Evolutionary conservation across 64 coral and sea anemone genomes (phyloP).

Genomic region (Trachythela sp.): DNA sequence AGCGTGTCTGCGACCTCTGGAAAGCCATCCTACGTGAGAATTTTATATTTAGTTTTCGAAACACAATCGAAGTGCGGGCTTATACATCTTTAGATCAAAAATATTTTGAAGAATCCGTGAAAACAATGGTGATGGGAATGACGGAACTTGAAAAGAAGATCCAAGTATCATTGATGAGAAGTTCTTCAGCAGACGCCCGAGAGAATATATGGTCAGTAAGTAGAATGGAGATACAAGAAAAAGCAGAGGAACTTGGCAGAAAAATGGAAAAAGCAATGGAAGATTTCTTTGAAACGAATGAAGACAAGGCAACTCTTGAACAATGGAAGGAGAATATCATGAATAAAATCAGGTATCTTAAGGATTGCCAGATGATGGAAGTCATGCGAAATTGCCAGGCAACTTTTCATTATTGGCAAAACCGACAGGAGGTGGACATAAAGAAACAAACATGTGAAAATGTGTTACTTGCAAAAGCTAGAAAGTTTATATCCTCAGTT

Average conservation of each 20-base stretch:
- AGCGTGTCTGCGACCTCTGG: not conserved
- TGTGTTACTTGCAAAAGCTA: not conserved
- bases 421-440: not conserved
- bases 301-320: not conserved
- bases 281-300: not conserved
- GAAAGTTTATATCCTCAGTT: not conserved
- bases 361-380: not conserved
- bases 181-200: not conserved
- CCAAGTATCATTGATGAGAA: not conserved
- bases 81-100: constrained; percentile 8
- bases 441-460: not conserved
- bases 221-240: not conserved
- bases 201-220: not conserved
- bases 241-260: not conserved
- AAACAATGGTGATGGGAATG: not conserved
- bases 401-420: not conserved
- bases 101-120: not conserved
- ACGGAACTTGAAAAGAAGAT: not conserved
- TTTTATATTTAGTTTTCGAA: not conserved
- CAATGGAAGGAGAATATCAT: not conserved
- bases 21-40: not conserved
- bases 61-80: not conserved
- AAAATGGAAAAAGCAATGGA: not conserved
- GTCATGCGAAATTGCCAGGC: not conserved
- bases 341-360: not conserved